phyloP scores from a whole-genome alignment of 2,797 vertebrate species.

The Anguilla anguilla region DNA sequence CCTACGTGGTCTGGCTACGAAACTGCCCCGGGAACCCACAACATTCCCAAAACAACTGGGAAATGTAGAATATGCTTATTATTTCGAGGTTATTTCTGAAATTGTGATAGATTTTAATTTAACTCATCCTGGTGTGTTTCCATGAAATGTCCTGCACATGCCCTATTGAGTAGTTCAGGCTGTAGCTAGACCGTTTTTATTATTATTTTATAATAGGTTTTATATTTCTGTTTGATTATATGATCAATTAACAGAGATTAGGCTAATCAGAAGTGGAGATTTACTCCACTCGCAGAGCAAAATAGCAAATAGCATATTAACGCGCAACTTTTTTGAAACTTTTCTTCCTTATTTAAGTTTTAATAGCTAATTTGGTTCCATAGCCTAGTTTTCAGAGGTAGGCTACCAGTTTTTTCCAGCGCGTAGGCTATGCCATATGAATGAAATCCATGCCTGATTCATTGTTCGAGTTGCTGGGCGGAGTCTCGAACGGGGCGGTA shows the following conservation, averaged over 20 bases:
- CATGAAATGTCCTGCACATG: neutral
- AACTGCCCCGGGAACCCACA: neutral
- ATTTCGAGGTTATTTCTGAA: neutral
- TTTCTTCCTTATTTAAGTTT: neutral
- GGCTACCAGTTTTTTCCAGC: neutral
- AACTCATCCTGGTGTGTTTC: neutral
- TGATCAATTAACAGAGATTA: neutral
- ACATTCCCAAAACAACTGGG: neutral
- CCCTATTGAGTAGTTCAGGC: neutral
- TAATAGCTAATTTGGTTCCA: neutral
- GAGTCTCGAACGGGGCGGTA: neutral
- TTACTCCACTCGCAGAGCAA: neutral
- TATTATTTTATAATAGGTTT: neutral
- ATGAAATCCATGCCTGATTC: constrained; percentile 27
- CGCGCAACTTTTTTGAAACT: neutral
- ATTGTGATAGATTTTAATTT: neutral
- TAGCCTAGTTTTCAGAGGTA: neutral
- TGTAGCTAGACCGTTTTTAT: neutral
- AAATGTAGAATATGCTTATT: neutral
- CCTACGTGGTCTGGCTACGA: neutral
- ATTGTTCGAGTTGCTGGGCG: constrained; percentile 33
- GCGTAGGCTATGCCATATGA: neutral
- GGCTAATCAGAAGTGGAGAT: too few species aligned
- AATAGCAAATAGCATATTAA: neutral
- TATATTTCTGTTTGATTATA: neutral